Evolutionary conservation across 1,140 invertebrate species (phyloP).

Genomic region (Diorhabda carinulata): DNA sequence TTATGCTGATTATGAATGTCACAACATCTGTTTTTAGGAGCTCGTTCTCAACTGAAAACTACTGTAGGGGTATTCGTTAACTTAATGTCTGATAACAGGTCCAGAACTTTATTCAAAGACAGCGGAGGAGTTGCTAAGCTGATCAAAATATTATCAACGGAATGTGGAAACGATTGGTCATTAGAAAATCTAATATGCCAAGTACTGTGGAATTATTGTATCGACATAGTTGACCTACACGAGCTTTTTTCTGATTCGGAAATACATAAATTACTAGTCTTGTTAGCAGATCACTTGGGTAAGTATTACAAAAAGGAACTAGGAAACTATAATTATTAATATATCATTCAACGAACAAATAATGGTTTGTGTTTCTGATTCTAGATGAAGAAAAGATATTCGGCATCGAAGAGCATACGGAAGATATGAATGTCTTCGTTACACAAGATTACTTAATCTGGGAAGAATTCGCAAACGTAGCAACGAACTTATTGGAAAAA

Average conservation of each 20-base stretch:
- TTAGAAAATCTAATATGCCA: slow-evolving; percentile 61
- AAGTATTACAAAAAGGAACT: slow-evolving; percentile 5
- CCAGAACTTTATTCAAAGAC: slow-evolving; percentile 52
- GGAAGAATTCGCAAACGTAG: slow-evolving; percentile 63
- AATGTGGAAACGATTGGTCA: slow-evolving; percentile 58
- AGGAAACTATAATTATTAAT: too few species aligned
- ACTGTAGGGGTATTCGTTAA: slow-evolving; percentile 67
- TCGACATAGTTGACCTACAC: slow-evolving; percentile 53
- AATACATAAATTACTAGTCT: slow-evolving; percentile 53
- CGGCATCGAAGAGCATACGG: slow-evolving; percentile 41
- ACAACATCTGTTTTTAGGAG: slow-evolving; percentile 46
- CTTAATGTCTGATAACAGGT: slow-evolving; percentile 62
- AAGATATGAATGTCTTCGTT: slow-evolving; percentile 39
- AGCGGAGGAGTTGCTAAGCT: slow-evolving; percentile 50
- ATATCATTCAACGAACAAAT: too few species aligned
- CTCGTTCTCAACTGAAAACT: slow-evolving; percentile 57
- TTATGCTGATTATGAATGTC: too few species aligned
- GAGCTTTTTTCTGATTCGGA: slow-evolving; percentile 52
- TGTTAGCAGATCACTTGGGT: slow-evolving; percentile 58
- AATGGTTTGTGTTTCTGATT: background rate
- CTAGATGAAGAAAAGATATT: slow-evolving; percentile 45
- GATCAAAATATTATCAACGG: slow-evolving; percentile 53
- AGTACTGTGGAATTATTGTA: slow-evolving; percentile 69
- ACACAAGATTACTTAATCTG: slow-evolving; percentile 51
- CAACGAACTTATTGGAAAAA: slow-evolving; percentile 59